Conservation (phyloP, 2,797 vertebrate genomes). For the Peromyscus attwateri region DNA sequence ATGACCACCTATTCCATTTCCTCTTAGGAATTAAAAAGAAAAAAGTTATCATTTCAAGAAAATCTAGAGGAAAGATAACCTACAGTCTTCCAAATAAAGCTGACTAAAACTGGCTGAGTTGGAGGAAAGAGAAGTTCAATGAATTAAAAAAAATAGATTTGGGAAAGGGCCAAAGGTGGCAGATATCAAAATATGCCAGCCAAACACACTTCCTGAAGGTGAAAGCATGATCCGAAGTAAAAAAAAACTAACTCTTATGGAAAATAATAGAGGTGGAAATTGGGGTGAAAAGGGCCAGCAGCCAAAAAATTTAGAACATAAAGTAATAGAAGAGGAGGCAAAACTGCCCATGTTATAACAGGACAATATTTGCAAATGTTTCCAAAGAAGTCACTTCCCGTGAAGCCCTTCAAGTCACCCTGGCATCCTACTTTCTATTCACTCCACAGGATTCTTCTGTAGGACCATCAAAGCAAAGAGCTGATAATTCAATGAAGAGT, state of each 20-base stretch:
- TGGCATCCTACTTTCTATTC: background rate
- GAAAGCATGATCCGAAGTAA: background rate
- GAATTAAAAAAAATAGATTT: background rate
- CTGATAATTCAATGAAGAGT: background rate
- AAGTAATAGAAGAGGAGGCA: background rate
- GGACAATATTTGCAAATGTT: background rate
- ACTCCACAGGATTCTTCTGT: background rate
- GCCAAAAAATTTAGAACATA: background rate
- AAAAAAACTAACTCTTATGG: background rate
- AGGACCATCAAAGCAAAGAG: background rate
- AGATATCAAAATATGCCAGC: background rate
- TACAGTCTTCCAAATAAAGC: background rate
- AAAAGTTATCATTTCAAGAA: background rate
- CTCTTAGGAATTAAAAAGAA: background rate
- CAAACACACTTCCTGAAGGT: conserved; percentile 4
- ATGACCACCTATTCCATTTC: background rate
- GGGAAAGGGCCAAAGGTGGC: background rate
- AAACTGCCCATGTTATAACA: background rate
- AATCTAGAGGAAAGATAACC: conserved; percentile 30
- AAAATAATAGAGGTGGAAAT: background rate
- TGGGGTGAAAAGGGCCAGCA: background rate
- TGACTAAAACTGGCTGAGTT: background rate
- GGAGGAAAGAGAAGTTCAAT: background rate
- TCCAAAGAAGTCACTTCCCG: background rate
- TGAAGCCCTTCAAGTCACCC: background rate